phyloP scores from a whole-genome alignment of 2,888 invertebrate genomes.

The Elmis aenea region DNA sequence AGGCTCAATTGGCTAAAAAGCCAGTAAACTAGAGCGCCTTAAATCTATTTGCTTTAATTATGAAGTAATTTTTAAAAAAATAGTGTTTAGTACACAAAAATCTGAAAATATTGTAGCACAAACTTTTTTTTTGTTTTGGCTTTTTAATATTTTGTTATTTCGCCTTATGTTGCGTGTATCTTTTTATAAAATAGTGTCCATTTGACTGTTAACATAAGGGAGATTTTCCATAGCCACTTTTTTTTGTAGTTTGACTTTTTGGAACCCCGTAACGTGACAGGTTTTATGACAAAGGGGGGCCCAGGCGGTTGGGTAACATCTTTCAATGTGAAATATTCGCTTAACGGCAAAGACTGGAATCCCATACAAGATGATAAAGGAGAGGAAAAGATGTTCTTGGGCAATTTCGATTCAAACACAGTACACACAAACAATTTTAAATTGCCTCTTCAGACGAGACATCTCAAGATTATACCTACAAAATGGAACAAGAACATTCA shows the following conservation, averaged over 20 bases:
- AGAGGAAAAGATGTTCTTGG: slow-evolving; percentile 61
- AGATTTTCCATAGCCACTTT: no score
- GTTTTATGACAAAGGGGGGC: slow-evolving; percentile 69
- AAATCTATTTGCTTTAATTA: no score
- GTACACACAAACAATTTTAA: slow-evolving; percentile 61
- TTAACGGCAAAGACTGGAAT: slow-evolving; percentile 67
- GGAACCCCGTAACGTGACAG: slow-evolving; percentile 70
- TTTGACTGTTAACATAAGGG: slow-evolving; percentile 2
- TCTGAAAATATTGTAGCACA: no score
- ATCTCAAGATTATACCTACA: slow-evolving; percentile 64
- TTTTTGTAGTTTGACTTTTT: slow-evolving; percentile 66
- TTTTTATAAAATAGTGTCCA: no score
- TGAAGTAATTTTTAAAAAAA: not conserved
- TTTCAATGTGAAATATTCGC: slow-evolving; percentile 70
- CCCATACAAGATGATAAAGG: slow-evolving; percentile 55
- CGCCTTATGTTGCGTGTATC: not conserved
- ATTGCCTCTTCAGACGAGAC: slow-evolving; percentile 68
- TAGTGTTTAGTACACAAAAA: not conserved
- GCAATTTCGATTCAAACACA: slow-evolving; percentile 63
- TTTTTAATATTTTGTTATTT: slow-evolving; percentile 1
- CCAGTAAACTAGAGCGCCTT: no score
- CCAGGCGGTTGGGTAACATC: slow-evolving; percentile 68
- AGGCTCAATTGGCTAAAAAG: no score
- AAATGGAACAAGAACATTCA: slow-evolving; percentile 71
- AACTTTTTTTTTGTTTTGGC: not conserved